Conservation (phyloP, 2,888 invertebrate species). For the Monoplex corrugatus region DNA sequence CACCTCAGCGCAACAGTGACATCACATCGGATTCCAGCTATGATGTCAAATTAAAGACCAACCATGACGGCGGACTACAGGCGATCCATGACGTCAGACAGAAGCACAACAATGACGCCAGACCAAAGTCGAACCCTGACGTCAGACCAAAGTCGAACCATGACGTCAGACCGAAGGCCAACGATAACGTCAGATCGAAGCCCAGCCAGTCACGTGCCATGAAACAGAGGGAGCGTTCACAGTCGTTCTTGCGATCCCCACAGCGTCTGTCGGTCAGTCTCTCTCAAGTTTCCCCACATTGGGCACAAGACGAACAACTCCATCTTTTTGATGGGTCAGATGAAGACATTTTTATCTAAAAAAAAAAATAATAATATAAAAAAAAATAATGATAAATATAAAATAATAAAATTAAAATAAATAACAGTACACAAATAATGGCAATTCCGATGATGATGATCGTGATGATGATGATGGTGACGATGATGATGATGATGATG, state of each 20-base stretch:
- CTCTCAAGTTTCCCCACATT: too few species aligned
- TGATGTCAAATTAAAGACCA: not conserved
- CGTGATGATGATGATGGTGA: too few species aligned
- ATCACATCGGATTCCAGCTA: not conserved
- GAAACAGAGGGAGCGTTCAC: constrained; percentile 10
- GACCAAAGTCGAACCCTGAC: not conserved
- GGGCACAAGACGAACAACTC: not conserved
- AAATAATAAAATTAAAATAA: too few species aligned
- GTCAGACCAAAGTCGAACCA: not conserved
- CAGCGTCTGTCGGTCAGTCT: not conserved
- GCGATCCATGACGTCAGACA: not conserved
- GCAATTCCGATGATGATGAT: too few species aligned
- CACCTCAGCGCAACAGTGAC: not conserved
- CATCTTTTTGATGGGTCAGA: not conserved
- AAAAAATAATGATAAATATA: too few species aligned
- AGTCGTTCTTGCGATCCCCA: not conserved
- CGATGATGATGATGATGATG: too few species aligned
- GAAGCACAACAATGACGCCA: not conserved
- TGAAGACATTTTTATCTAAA: not conserved
- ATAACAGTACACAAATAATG: too few species aligned
- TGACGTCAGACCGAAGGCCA: not conserved
- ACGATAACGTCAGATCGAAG: not conserved
- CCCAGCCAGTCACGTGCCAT: not conserved
- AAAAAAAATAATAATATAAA: not conserved
- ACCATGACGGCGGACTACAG: too few species aligned